Evolutionary conservation across 2,888 invertebrate species (phyloP), one percentile per base, ranked within the genome.

Genomic region (Octonoba sinensis): DNA sequence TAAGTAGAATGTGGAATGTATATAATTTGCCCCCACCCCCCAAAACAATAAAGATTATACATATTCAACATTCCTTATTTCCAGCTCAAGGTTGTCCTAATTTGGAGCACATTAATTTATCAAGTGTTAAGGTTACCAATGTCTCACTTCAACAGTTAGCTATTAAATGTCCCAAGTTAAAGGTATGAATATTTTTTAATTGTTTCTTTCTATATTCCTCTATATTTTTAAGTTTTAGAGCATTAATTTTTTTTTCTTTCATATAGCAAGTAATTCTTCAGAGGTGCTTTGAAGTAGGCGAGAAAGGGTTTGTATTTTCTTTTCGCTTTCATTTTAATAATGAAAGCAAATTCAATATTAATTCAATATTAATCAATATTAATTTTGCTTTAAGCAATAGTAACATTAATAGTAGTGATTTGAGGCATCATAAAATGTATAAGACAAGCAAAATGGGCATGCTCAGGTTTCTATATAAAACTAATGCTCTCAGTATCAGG

Each of bases 141-240:
- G 83, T 83, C 36, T 83, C 83, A 11, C 47, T 83, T n/a, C 83
- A 83, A 49, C 83, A 83, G 24, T 46, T 83, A 75, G 79, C 83
- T 16, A 66, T 74, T 22, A 83, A 83, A 76, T 83, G 83, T 67
- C 83, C 76, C 18, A 83, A 83, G 59, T 57, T 83, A 72, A 83
- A 82, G 59, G 82, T 82, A 72, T 20, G 67, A 16, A 51, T 66
- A 18, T 71, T 18, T 36, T 27, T 27, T 22, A 18, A 3, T 1
- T 54, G 54, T n/a, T n/a, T n/a, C n/a, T n/a, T n/a, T n/a, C n/a
- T n/a, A n/a, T n/a, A n/a, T n/a, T n/a, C 20, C 12, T 57, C 4
- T 13, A 2, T 16, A 54, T 11, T 11, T 6, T 54, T 20, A 54
- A n/a, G 18, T 54, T 54, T 54, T 54, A 11, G 18, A 16, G 8